Evolutionary conservation across 2,113 vertebrate genomes (phyloP), one percentile per base, ranked within the genome.

Genomic region (Smithornis capensis): DNA sequence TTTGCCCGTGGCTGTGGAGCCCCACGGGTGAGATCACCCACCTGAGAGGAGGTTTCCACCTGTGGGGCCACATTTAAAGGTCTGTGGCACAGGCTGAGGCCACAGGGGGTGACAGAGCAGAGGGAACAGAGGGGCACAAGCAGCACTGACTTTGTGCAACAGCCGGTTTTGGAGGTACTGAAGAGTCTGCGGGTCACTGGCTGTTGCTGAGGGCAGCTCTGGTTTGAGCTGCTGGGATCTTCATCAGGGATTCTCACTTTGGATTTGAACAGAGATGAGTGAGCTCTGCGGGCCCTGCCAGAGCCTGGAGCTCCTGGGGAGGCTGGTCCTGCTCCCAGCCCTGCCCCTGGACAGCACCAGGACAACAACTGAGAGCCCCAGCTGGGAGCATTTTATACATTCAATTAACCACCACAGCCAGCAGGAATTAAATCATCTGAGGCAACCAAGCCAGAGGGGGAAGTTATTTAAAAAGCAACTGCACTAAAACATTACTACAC

Each of bases 111-210:
- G 45, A 6, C 50, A 7, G 45, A 56, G 64, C 40, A 13, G 71
- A 24, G 67, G 42, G 7, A 16, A 23, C 9, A 22, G 33, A 53
- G 52, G 14, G 42, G n/a, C 44, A 11, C 0, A 0, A 0, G 7
- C 49, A 6, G 53, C 5, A 0, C 7, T 7, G 2, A 35, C 73
- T 45, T 35, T 6, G 37, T 18, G 45, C 45, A 7, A 3, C 4
- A 7, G 2, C 29, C 4, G 0, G 1, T 15, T 37, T 4, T 23
- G 19, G 29, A 27, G 25, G 14, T 10, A 17, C 4, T 3, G 19
- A 37, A 70, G 35, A 27, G 21, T 7, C 65, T 55, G 60, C 56
- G 8, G 8, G 19, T 21, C 4, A 0, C 28, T 14, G 24, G 12
- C 12, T 40, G 2, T 13, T 23, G 3, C 37, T 21, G 38, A 42